These are phyloP conservation scores for Engraulis encrasicolus DNA, from an alignment of 2,113 vertebrate species.

Conservation along the genomic window DNA sequence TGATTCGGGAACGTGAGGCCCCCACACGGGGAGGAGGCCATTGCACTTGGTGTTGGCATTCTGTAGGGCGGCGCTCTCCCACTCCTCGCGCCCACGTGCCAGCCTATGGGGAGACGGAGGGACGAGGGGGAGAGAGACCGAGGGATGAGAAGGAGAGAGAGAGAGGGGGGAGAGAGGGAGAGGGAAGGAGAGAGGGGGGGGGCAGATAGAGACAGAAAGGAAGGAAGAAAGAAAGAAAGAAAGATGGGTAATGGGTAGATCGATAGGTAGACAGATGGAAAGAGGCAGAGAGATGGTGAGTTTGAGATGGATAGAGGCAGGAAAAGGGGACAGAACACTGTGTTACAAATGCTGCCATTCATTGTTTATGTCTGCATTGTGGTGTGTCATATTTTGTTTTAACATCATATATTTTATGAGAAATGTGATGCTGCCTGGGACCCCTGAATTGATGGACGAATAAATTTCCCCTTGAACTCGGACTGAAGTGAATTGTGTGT, in stretches of 20 bases:
- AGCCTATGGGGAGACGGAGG: constrained; percentile 68
- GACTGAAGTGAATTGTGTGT: too few relatives aligned
- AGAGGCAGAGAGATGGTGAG: not conserved
- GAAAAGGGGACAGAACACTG: not conserved
- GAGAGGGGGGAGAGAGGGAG: not conserved
- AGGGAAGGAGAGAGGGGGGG: not conserved
- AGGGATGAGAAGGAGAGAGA: not conserved
- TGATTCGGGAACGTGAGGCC: constrained; percentile 96
- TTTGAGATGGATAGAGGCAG: not conserved
- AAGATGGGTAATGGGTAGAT: too few relatives aligned
- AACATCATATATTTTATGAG: too few relatives aligned
- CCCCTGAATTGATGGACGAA: too few relatives aligned
- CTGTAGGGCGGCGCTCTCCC: constrained; percentile 97
- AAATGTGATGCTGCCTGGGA: too few relatives aligned
- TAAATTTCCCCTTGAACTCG: too few relatives aligned
- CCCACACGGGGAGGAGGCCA: constrained; percentile 96
- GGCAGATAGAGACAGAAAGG: not conserved
- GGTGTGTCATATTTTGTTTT: too few relatives aligned
- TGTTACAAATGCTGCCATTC: constrained; percentile 93
- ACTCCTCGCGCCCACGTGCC: constrained; percentile 94
- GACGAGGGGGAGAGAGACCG: not conserved
- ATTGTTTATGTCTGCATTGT: constrained; percentile 79
- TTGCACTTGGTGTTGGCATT: constrained; percentile 99
- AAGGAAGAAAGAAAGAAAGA: not conserved
- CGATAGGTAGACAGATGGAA: not conserved